Base-by-base conservation (phyloP, 2,888 invertebrate genomes). In the Drosophila kokeensis region DNA sequence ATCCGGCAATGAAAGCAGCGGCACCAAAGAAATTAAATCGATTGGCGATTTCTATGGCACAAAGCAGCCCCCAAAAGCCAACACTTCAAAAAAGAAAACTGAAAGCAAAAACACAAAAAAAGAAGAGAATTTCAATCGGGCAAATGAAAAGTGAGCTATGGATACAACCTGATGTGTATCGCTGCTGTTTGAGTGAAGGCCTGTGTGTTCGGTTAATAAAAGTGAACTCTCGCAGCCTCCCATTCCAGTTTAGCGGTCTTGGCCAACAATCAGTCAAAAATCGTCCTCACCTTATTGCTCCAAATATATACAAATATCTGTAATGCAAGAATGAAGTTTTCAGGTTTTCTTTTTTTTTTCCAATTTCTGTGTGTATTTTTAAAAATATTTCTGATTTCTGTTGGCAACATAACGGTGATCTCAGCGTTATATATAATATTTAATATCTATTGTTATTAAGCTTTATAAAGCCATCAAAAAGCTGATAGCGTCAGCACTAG, bases 21-120 rank as follows among this genome's bases (percentile, higher is more conserved):
- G 73, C 69, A 54, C 67, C 74, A 76, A 79, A 68, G 73, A 73
- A 74, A 64, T 34, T 61, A 70, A 87, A 84, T 87, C 83, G 83
- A 84, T 85, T 73, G 83, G 60, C 79, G 85, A 82, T 85, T 85
- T 82, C 76, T 68, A 83, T 77, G 85, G 87, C 68, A 82, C 72
- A 80, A 60, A 49, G 27, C 64, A 61, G 63, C 34, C 38, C 61
- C 76, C 70, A 58, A 79, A 75, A 78, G 70, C 63, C 55, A 79
- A 29, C 67, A 76, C 70, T 79, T 75, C 49, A 62, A 75, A 70
- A 52, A 18, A 36, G 34, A 45, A 34, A n/a, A 18, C 45, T 24
- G 49, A 27, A 50, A 11, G 24, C n/a, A 42, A 30, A 49, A 38
- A 36, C 24, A 15, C 32, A 32, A 32, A 34, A 27, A 7, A 32